These are phyloP conservation scores for Pseudocheirus occidentalis DNA, from an alignment of 2,797 vertebrate genomes.

Conservation along the genomic window DNA sequence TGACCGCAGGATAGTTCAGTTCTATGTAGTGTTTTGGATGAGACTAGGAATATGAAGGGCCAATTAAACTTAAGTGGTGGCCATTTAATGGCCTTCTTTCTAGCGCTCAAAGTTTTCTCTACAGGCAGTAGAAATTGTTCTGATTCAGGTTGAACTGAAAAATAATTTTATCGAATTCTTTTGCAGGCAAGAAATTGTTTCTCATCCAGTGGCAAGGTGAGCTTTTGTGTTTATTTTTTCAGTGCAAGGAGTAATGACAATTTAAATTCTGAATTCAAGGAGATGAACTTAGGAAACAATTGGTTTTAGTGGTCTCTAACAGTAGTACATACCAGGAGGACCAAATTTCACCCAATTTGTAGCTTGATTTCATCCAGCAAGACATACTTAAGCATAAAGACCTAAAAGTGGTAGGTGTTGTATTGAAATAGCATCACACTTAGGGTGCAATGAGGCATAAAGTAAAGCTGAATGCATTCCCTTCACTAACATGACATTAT, in stretches of 20 bases:
- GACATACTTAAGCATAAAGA: slow-evolving; percentile 77
- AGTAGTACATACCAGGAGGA: slow-evolving; percentile 56
- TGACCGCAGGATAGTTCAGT: neutral
- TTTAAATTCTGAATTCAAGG: slow-evolving; percentile 64
- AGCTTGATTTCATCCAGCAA: slow-evolving; percentile 78
- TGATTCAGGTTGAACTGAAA: slow-evolving; percentile 22
- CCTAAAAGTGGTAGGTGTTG: slow-evolving; percentile 76
- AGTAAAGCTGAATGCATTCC: slow-evolving; percentile 69
- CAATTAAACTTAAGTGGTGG: neutral
- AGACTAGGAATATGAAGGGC: neutral
- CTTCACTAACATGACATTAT: slow-evolving; percentile 73
- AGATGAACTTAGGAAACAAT: slow-evolving; percentile 51
- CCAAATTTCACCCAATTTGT: slow-evolving; percentile 66
- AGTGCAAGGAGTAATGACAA: slow-evolving; percentile 69
- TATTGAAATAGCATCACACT: slow-evolving; percentile 79
- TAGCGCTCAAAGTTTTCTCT: slow-evolving; percentile 24
- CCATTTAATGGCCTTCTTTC: slow-evolving; percentile 2
- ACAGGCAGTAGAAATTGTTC: slow-evolving; percentile 30
- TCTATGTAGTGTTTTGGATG: slow-evolving; percentile 36
- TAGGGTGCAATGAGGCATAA: slow-evolving; percentile 74
- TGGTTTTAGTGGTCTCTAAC: slow-evolving; percentile 48
- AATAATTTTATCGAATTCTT: slow-evolving; percentile 51
- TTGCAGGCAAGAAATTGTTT: slow-evolving; percentile 43
- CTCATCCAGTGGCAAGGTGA: slow-evolving; percentile 58
- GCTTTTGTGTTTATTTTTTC: slow-evolving; percentile 75